Conservation (phyloP, 2,113 vertebrate species). For the Gyps fulvus region DNA sequence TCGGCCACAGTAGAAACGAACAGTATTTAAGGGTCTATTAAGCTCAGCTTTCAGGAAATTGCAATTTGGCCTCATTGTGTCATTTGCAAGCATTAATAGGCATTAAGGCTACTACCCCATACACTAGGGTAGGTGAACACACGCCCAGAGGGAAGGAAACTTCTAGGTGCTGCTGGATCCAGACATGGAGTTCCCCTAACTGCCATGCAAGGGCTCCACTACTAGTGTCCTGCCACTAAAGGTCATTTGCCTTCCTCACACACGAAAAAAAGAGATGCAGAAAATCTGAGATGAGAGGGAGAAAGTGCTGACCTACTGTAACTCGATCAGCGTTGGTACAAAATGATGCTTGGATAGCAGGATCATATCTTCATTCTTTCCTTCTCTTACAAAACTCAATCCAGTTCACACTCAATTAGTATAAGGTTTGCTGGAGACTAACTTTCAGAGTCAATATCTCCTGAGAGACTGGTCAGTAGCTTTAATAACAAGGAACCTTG, state of each 20-base stretch:
- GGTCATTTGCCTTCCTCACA: not conserved
- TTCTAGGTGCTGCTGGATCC: not conserved
- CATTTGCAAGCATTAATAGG: not conserved
- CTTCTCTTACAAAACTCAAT: not conserved
- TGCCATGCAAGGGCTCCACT: not conserved
- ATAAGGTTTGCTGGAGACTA: not conserved
- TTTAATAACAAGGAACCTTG: slow-evolving; percentile 12
- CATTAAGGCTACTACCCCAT: not conserved
- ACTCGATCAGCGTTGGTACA: not conserved
- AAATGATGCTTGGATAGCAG: not conserved
- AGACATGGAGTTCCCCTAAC: not conserved
- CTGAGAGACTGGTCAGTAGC: not conserved
- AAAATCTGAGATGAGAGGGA: not conserved
- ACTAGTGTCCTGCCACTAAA: not conserved
- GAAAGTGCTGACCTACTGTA: not conserved
- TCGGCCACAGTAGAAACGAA: not conserved
- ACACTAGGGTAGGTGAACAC: not conserved
- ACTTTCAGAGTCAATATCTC: not conserved
- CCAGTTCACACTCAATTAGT: not conserved
- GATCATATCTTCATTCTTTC: not conserved
- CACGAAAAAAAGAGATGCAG: not conserved
- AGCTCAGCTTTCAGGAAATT: slow-evolving; percentile 31
- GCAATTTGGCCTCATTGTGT: not conserved
- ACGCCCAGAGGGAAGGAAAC: not conserved
- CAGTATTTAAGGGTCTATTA: not conserved